phyloP scores from a whole-genome alignment of 2,797 vertebrate genomes.

The Halcyon smyrnensis region DNA sequence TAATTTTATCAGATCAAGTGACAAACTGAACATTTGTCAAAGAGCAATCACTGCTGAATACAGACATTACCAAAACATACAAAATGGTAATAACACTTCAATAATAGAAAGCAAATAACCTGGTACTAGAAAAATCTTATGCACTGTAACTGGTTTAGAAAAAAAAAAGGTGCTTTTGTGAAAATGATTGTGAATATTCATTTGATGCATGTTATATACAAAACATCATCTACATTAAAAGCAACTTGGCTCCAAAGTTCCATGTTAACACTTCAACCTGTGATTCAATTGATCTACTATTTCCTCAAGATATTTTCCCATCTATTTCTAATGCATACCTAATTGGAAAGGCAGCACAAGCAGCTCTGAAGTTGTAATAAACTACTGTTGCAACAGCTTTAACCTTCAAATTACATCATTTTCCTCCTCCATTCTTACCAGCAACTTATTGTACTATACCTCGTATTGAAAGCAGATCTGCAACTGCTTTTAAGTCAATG shows the following conservation, averaged over 20 bases:
- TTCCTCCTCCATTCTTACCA: constrained; percentile 52
- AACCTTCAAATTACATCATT: constrained; percentile 30
- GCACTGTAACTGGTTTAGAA: constrained; percentile 43
- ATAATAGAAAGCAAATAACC: constrained; percentile 67
- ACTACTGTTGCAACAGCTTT: constrained; percentile 35
- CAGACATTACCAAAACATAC: constrained; percentile 58
- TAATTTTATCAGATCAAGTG: constrained; percentile 59
- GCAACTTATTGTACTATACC: constrained; percentile 31
- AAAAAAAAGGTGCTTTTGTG: constrained; percentile 71
- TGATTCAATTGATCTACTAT: not conserved
- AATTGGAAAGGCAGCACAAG: constrained; percentile 5
- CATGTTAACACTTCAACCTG: constrained; percentile 25
- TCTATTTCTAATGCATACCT: not conserved
- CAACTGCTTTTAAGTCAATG: constrained; percentile 36
- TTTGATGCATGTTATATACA: constrained; percentile 72
- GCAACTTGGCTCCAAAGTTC: constrained; percentile 62
- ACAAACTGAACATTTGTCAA: constrained; percentile 49
- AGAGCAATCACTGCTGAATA: constrained; percentile 40
- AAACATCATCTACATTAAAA: constrained; percentile 68
- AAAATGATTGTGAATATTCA: constrained; percentile 68
- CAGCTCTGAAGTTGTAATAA: not conserved
- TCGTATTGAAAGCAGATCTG: not conserved
- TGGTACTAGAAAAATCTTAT: constrained; percentile 53
- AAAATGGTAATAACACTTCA: constrained; percentile 64
- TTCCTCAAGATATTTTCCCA: constrained; percentile 23